Conservation (phyloP, 2,888 invertebrate species). For the Dugesia japonica region DNA sequence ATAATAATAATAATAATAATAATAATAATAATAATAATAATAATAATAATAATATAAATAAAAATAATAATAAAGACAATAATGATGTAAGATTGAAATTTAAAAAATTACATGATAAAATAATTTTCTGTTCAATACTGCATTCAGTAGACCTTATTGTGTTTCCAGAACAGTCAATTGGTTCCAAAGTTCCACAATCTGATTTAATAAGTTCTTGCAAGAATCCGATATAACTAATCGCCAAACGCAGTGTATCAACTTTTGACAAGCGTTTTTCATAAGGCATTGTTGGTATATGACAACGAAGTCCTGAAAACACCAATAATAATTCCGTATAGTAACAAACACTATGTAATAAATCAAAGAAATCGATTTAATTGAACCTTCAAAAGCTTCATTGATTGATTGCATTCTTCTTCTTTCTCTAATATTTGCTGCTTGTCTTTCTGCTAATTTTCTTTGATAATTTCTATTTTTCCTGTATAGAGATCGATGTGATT, state of each 20-base stretch:
- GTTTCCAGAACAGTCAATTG: neutral
- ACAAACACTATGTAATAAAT: no score
- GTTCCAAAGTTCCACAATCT: neutral
- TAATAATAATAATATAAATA: no score
- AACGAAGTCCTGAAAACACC: neutral
- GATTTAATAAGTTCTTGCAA: conserved; percentile 3
- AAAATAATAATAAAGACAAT: no score
- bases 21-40: no score
- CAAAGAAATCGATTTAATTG: no score
- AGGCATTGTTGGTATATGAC: conserved; percentile 7
- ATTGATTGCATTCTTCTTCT: neutral
- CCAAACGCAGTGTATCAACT: neutral
- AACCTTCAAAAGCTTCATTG: conserved; percentile 5
- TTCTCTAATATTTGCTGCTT: conserved; percentile 7
- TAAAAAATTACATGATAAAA: neutral
- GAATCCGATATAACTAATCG: neutral
- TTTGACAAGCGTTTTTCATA: neutral
- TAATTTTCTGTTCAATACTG: conserved; percentile 1
- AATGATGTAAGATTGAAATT: no score
- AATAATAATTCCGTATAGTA: no score
- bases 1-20: no score
- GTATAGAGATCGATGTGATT: neutral
- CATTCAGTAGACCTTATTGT: neutral
- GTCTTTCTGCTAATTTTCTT: conserved; percentile 12
- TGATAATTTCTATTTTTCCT: neutral